Evolutionary conservation across 2,888 invertebrate species (phyloP).

Genomic region (Acutogordius australiensis): DNA sequence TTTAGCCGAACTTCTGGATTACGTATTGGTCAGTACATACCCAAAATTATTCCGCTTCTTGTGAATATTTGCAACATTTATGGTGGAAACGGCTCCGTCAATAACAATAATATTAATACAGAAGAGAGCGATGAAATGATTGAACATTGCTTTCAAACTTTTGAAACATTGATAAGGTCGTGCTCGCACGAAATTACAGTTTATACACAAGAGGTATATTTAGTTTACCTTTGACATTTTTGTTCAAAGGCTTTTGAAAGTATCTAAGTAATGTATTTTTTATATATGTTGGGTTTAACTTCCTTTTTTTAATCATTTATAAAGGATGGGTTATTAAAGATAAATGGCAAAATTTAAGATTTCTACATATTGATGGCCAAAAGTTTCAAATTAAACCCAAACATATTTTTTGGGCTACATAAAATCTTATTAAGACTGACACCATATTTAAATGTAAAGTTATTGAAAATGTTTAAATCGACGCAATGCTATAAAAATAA

Average conservation of each 20-base stretch:
- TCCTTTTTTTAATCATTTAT: too few species aligned
- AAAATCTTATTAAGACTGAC: too few species aligned
- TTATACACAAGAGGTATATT: neutral
- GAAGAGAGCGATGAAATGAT: conserved; percentile 65
- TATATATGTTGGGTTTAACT: too few species aligned
- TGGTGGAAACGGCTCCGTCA: conserved; percentile 25
- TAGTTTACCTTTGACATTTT: too few species aligned
- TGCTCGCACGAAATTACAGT: conserved; percentile 74
- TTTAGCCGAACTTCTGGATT: neutral
- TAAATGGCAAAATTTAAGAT: too few species aligned
- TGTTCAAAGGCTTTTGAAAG: too few species aligned
- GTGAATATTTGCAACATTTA: conserved; percentile 32
- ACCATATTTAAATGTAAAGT: too few species aligned
- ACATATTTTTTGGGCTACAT: too few species aligned
- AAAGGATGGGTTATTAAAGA: too few species aligned
- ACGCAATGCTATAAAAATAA: conserved; percentile 4
- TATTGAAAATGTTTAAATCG: conserved; percentile 8
- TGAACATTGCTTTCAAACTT: conserved; percentile 44
- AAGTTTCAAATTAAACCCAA: too few species aligned
- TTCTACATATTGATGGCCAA: too few species aligned
- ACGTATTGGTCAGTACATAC: conserved; percentile 16
- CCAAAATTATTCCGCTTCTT: conserved; percentile 48
- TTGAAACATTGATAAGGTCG: conserved; percentile 76
- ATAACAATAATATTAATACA: neutral
- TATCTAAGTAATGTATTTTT: too few species aligned